Evolutionary conservation across 2,888 invertebrate species (phyloP), one percentile per base, ranked within the genome.

Genomic region (Drosophila picticornis): DNA sequence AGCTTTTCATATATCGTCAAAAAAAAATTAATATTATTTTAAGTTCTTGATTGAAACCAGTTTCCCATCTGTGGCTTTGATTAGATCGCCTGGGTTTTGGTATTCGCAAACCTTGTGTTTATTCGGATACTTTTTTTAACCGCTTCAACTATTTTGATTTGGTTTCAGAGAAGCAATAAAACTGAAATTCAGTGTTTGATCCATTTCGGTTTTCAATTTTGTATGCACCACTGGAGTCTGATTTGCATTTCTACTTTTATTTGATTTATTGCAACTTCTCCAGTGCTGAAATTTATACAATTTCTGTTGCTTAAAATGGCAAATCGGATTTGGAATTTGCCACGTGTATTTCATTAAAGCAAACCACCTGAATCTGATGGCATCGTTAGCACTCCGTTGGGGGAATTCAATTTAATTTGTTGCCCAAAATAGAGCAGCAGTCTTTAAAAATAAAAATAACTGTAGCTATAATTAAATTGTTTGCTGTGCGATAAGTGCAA

Each of bases 211-310:
- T 62, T 40, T 50, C 69, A 53, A 27, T 65, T 77, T 62, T 55
- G 60, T 63, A 46, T 67, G 50, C 56, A 16, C 58, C 53, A 40
- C 50, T 31, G 53, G 43, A 50, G 57, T 34, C 64, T 77, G 72
- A 88, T 85, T 88, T 83, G 80, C 83, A 83, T 87, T 84, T 87
- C 72, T 52, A 84, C 64, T 43, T 77, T 85, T 75, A 77, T 83
- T 69, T 75, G 71, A 85, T 88, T 88, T 85, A 84, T 88, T 83
- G 83, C 83, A 82, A 76, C 84, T 83, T 79, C 63, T 68, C 63
- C 73, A 68, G 29, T 59, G 62, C 61, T 55, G 72, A 70, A 88
- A 82, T 84, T 76, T 70, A 65, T 70, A 77, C 64, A 80, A 74
- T 58, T 61, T 52, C 48, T 63, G 56, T 66, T 52, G 59, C 43